phyloP scores from a whole-genome alignment of 2,888 invertebrate genomes.

The Heliconius hortense region DNA sequence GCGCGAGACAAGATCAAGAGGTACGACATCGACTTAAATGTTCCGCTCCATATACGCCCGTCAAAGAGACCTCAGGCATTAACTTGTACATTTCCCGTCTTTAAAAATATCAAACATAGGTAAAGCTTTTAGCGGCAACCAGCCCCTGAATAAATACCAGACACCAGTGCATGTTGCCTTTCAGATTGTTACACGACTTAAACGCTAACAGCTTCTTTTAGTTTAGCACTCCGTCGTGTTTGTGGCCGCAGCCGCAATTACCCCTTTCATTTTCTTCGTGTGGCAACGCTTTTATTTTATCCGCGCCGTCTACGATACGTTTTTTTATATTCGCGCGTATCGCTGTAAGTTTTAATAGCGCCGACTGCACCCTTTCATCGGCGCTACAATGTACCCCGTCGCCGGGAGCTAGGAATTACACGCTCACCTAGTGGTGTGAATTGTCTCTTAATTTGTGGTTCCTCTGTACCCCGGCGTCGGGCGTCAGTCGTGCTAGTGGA shows the following conservation, averaged over 20 bases:
- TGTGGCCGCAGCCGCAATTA: constrained; percentile 71
- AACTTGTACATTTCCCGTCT: constrained; percentile 36
- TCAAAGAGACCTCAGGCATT: constrained; percentile 32
- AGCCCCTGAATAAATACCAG: constrained; percentile 50
- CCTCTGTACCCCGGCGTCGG: constrained; percentile 50
- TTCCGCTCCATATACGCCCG: constrained; percentile 28
- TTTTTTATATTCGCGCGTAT: constrained; percentile 58
- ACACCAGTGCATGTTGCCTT: constrained; percentile 49
- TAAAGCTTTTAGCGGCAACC: constrained; percentile 42
- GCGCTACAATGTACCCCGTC: constrained; percentile 48
- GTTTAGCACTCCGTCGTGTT: constrained; percentile 66
- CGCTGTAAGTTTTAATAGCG: constrained; percentile 67
- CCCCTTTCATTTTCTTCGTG: constrained; percentile 66
- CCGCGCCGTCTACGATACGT: constrained; percentile 56
- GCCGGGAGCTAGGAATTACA: constrained; percentile 54
- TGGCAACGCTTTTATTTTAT: constrained; percentile 70
- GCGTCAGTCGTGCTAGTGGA: constrained; percentile 53
- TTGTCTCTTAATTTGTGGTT: constrained; percentile 65
- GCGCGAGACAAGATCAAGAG: constrained; percentile 13
- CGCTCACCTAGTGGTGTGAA: constrained; percentile 55
- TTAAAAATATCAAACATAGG: constrained; percentile 43
- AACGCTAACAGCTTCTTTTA: constrained; percentile 67
- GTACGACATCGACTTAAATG: constrained; percentile 18
- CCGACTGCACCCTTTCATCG: constrained; percentile 61
- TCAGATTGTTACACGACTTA: constrained; percentile 59